These are phyloP conservation scores for Paratrypauchen microcephalus DNA, from an alignment of 2,797 vertebrate genomes.

Conservation along the genomic window DNA sequence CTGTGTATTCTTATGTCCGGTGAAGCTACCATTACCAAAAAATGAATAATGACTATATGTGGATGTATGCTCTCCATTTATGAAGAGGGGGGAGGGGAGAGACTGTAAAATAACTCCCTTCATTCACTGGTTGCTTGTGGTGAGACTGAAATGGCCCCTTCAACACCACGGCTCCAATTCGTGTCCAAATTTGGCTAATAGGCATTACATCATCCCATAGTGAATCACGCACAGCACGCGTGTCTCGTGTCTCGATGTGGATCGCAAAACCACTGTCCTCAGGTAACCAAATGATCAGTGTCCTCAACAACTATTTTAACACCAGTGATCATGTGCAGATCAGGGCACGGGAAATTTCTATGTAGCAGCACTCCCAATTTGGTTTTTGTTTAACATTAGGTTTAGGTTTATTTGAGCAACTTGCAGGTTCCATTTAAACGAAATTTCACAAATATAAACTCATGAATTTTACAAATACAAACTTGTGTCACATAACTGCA, in stretches of 20 bases:
- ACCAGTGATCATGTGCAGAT: conserved; percentile 15
- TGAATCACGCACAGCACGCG: conserved; percentile 1
- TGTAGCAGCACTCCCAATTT: not conserved
- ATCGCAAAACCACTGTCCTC: not conserved
- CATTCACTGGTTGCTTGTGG: conserved; percentile 39
- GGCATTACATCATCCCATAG: conserved; percentile 38
- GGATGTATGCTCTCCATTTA: not conserved
- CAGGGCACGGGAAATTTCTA: conserved; percentile 19
- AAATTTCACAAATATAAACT: too few species aligned
- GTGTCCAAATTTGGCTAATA: conserved; percentile 59
- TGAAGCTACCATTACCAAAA: not conserved
- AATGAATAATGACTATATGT: not conserved
- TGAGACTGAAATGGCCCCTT: conserved; percentile 53
- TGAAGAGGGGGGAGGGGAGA: conserved; percentile 39
- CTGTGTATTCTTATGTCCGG: too few species aligned
- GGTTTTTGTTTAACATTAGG: too few species aligned
- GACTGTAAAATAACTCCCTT: conserved; percentile 53
- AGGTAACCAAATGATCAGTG: conserved; percentile 24
- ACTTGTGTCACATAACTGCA: too few species aligned
- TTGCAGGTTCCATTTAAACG: too few species aligned
- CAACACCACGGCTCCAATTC: conserved; percentile 49
- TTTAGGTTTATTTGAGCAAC: too few species aligned
- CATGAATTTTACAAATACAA: too few species aligned
- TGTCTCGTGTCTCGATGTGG: conserved; percentile 22
- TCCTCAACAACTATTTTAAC: not conserved